Evolutionary conservation across 2,888 invertebrate genomes (phyloP), one percentile per base, ranked within the genome.

Genomic region (Macrophya annulata): DNA sequence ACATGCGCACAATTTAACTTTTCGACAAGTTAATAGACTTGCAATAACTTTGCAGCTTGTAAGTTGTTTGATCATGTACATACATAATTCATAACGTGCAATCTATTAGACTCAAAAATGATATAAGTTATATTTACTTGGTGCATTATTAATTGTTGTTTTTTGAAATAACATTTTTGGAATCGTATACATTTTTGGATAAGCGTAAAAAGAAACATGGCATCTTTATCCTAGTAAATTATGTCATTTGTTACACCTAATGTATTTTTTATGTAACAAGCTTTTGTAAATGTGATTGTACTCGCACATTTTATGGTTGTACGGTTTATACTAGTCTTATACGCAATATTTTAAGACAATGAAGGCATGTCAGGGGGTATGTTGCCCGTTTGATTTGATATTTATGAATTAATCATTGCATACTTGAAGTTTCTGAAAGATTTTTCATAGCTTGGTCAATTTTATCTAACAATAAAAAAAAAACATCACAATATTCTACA

Each of bases 1-100:
- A 77, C 51, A 77, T 51, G 77, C n/a, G 51, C 48, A 77, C 77
- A 51, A 77, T 37, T 55, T 4, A 77, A 37, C 9, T 55, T 31
- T 25, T 12, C 17, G 77, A 77, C 37, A 51, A 17, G 31, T 9
- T n/a, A 55, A 76, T 48, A 21, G 6, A 48, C 21, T 55, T 31
- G 17, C 31, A 77, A 77, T 55, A 77, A 31, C 12, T 51, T 17
- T 12, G 37, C 55, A 48, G 6, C 25, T 31, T 17, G 31, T 77
- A 37, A 51, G n/a, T 51, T 55, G 4, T 72, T n/a, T 40, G 17
- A 40, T 6, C 72, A 15, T 72, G 72, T 43, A 43, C 68, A 37
- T 37, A 37, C n/a, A 72, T 72, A 51, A 48, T 31, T 25, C 8
- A 77, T 17, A n/a, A 40, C 25, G 31, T 55, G 77, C 77, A 51